phyloP scores from a whole-genome alignment of 2,888 invertebrate species.

The Phengaris arion region DNA sequence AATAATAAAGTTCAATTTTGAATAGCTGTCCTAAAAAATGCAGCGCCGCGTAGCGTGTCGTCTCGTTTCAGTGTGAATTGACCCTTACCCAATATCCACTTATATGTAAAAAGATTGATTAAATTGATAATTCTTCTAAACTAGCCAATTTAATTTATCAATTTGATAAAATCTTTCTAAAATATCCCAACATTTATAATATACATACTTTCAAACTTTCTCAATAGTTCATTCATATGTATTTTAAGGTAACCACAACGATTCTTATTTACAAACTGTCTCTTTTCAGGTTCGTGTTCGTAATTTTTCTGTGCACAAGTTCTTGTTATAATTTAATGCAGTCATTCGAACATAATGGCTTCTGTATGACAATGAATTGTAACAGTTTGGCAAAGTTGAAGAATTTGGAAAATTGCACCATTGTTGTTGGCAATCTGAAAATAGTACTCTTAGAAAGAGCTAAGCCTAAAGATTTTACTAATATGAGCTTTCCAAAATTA shows the following conservation, averaged over 20 bases:
- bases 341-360: slow-evolving; percentile 44
- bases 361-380: slow-evolving; percentile 48
- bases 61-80: too few relatives aligned
- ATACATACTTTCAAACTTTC: background rate
- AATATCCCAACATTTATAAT: background rate
- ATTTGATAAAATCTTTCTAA: background rate
- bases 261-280: background rate
- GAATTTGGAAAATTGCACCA: slow-evolving; percentile 60
- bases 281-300: slow-evolving; percentile 11
- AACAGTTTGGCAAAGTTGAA: slow-evolving; percentile 41
- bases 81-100: too few relatives aligned
- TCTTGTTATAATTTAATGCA: background rate
- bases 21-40: too few relatives aligned
- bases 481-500: slow-evolving; percentile 83
- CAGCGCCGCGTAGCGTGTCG: too few relatives aligned
- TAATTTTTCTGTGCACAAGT: background rate
- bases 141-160: background rate
- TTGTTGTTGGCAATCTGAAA: slow-evolving; percentile 89
- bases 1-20: too few relatives aligned
- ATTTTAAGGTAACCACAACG: background rate
- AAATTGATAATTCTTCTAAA: background rate
- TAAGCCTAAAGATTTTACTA: slow-evolving; percentile 62
- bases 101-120: background rate
- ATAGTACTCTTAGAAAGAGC: slow-evolving; percentile 83
- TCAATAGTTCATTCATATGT: background rate